These are phyloP conservation scores for Whitmania pigra DNA, from an alignment of 1,140 invertebrate species.

Conservation along the genomic window DNA sequence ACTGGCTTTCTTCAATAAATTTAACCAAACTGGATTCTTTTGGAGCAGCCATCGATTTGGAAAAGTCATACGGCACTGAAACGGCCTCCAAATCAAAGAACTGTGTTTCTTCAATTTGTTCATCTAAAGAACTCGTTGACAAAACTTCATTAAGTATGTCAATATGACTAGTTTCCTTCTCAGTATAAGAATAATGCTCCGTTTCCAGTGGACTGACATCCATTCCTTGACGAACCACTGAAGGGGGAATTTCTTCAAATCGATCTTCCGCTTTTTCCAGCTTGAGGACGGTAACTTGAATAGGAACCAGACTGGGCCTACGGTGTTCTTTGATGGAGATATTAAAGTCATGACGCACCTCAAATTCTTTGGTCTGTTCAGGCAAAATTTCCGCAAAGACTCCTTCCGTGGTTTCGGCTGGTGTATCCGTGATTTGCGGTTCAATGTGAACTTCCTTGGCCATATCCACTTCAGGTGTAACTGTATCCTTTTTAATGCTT, in stretches of 20 bases:
- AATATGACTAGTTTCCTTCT: slow-evolving; percentile 6
- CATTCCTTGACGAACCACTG: slow-evolving; percentile 1
- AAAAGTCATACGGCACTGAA: slow-evolving; percentile 24
- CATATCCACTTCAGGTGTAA: slow-evolving; percentile 16
- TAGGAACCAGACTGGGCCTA: slow-evolving; percentile 23
- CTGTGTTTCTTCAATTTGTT: slow-evolving; percentile 25
- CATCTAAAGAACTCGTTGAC: slow-evolving; percentile 20
- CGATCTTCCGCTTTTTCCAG: slow-evolving; percentile 25
- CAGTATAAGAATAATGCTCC: slow-evolving; percentile 6
- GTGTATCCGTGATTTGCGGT: slow-evolving; percentile 9
- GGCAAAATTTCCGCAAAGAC: slow-evolving; percentile 2
- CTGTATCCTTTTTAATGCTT: not conserved
- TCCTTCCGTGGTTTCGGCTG: slow-evolving; percentile 6
- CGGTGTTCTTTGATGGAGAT: slow-evolving; percentile 7
- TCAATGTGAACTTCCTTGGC: slow-evolving; percentile 4
- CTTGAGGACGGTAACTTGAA: slow-evolving; percentile 25
- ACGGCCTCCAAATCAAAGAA: slow-evolving; percentile 12
- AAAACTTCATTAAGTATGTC: slow-evolving; percentile 12
- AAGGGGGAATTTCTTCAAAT: slow-evolving; percentile 20
- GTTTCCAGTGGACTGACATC: not conserved
- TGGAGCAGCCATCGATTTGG: slow-evolving; percentile 16
- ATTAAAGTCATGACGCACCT: slow-evolving; percentile 19
- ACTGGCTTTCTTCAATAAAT: slow-evolving; percentile 21
- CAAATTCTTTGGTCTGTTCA: slow-evolving; percentile 15
- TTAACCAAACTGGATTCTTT: slow-evolving; percentile 21